Conservation (phyloP, 2,888 invertebrate species). For the Hirtodrosophila histrioides region DNA sequence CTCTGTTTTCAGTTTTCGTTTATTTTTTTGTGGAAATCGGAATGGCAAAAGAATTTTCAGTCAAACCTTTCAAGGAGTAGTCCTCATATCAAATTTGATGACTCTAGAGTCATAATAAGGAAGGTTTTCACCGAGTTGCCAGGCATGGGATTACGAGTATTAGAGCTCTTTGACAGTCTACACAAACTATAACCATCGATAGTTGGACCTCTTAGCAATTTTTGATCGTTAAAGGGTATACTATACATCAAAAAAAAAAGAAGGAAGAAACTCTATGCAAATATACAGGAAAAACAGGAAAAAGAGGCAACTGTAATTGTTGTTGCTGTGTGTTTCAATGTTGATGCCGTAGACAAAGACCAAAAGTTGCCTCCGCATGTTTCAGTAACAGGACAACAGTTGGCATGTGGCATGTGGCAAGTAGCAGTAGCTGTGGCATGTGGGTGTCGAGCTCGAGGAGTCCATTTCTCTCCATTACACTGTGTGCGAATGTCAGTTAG, state of each 20-base stretch:
- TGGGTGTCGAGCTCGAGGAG: constrained; percentile 17
- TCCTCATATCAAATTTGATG: no score
- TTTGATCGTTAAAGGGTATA: no score
- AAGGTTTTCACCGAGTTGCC: no score
- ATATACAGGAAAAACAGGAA: constrained; percentile 38
- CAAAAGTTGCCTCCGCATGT: constrained; percentile 67
- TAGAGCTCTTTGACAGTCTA: no score
- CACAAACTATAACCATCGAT: no score
- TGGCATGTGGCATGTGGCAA: constrained; percentile 49
- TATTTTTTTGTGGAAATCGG: no score
- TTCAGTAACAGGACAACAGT: constrained; percentile 40
- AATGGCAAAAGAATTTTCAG: no score
- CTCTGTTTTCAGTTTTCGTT: no score
- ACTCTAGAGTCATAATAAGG: no score
- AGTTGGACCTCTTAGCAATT: no score
- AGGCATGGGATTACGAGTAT: no score
- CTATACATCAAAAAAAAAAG: constrained; percentile 1
- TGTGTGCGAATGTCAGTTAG: constrained; percentile 73
- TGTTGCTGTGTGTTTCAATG: constrained; percentile 51
- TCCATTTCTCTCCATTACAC: background rate
- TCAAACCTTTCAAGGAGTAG: no score
- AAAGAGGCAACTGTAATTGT: constrained; percentile 49
- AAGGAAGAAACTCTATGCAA: constrained; percentile 46
- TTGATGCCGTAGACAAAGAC: constrained; percentile 51
- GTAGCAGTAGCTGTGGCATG: constrained; percentile 40